Evolutionary conservation across 35 echinoderm and acorn worm species (phyloP).

Genomic region (Apostichopus californicus): DNA sequence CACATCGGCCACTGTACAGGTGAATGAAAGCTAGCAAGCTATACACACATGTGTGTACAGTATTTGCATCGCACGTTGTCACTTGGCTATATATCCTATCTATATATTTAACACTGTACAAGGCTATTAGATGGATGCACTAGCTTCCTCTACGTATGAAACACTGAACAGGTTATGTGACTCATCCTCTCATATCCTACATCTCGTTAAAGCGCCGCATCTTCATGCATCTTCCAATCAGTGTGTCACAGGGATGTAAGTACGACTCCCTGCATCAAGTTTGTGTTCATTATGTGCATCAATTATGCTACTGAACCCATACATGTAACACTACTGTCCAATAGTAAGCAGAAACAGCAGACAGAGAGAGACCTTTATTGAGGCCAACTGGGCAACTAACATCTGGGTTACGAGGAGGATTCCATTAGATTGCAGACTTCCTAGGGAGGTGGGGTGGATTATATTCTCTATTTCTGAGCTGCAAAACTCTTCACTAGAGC

Average conservation of each 20-base stretch:
- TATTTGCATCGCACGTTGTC: background rate
- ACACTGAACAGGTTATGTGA: background rate
- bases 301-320: conserved; percentile 44
- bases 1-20: background rate
- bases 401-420: background rate
- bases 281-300: conserved; percentile 34
- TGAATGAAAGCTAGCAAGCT: background rate
- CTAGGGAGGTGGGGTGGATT: background rate
- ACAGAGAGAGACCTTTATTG: no score
- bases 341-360: no score
- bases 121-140: background rate
- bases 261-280: background rate
- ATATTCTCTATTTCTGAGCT: background rate
- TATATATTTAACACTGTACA: background rate
- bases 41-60: background rate
- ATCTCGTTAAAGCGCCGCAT: conserved; percentile 23
- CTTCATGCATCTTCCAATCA: conserved; percentile 21
- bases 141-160: background rate
- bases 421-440: background rate
- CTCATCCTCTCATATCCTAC: conserved; percentile 32
- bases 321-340: background rate
- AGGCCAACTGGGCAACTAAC: background rate
- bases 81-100: background rate
- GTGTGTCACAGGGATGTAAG: background rate
- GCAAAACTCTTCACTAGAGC: background rate